These are phyloP conservation scores for Thecophora atra DNA, from an alignment of 2,888 invertebrate genomes.

Conservation along the genomic window DNA sequence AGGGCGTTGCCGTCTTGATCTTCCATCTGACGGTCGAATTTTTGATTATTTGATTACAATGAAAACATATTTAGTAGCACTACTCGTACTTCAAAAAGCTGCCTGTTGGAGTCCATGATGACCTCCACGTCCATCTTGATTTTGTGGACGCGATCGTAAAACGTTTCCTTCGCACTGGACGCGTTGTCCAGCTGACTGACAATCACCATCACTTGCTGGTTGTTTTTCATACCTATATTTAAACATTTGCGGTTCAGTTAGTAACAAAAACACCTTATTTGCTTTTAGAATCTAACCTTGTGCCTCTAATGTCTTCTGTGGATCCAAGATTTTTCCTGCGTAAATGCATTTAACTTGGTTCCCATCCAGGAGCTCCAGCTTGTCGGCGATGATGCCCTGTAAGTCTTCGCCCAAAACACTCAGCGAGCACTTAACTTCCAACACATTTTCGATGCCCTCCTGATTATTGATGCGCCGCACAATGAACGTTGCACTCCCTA, in stretches of 20 bases:
- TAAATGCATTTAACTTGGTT: conserved; percentile 75
- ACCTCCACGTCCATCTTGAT: conserved; percentile 70
- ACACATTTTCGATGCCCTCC: conserved; percentile 66
- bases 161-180: conserved; percentile 67
- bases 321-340: conserved; percentile 73
- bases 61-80: neutral
- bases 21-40: conserved; percentile 68
- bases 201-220: conserved; percentile 75
- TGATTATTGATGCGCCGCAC: conserved; percentile 71
- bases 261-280: neutral
- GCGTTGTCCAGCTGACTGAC: conserved; percentile 65
- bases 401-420: conserved; percentile 69
- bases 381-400: conserved; percentile 68
- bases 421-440: conserved; percentile 71
- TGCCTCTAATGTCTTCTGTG: conserved; percentile 66
- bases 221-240: conserved; percentile 70
- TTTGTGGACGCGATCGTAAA: conserved; percentile 70
- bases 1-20: conserved; percentile 82
- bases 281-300: conserved; percentile 66
- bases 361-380: conserved; percentile 61
- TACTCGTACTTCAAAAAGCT: conserved; percentile 55
- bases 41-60: neutral
- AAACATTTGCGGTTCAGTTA: neutral
- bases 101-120: conserved; percentile 66
- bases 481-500: conserved; percentile 77